Evolutionary conservation across 2,797 vertebrate species (phyloP).

Genomic region (Dryobates pubescens): DNA sequence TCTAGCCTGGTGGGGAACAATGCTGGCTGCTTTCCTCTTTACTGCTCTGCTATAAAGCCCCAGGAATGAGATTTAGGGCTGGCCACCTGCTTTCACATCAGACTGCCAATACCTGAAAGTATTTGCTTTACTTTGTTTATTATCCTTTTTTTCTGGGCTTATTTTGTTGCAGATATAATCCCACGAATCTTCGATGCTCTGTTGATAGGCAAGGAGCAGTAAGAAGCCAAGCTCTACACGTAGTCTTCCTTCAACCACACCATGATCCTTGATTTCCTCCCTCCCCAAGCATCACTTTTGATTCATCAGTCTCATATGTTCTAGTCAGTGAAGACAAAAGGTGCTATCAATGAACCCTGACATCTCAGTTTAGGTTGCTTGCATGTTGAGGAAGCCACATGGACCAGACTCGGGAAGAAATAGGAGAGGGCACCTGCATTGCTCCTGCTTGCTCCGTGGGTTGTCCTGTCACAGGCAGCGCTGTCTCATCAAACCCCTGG

Average conservation of each 20-base stretch:
- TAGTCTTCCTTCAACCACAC: fast-evolving
- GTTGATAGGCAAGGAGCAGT: not conserved
- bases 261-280: fast-evolving
- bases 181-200: not conserved
- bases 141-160: not conserved
- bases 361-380: too few relatives aligned
- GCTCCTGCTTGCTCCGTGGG: fast-evolving
- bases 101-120: constrained; percentile 27
- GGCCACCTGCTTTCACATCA: constrained; percentile 59
- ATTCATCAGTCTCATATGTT: not conserved
- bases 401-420: not conserved
- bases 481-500: not conserved
- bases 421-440: not conserved
- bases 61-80: constrained; percentile 44
- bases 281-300: not conserved
- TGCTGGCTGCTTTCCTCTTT: constrained; percentile 31
- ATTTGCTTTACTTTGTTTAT: constrained; percentile 12
- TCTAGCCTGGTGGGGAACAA: constrained; percentile 53
- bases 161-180: not conserved
- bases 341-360: not conserved
- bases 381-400: not conserved
- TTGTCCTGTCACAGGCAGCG: not conserved
- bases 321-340: not conserved
- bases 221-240: not conserved
- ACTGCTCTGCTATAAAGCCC: constrained; percentile 30